Evolutionary conservation across 2,797 vertebrate genomes (phyloP).

Genomic region (Rhadinocentrus ornatus): DNA sequence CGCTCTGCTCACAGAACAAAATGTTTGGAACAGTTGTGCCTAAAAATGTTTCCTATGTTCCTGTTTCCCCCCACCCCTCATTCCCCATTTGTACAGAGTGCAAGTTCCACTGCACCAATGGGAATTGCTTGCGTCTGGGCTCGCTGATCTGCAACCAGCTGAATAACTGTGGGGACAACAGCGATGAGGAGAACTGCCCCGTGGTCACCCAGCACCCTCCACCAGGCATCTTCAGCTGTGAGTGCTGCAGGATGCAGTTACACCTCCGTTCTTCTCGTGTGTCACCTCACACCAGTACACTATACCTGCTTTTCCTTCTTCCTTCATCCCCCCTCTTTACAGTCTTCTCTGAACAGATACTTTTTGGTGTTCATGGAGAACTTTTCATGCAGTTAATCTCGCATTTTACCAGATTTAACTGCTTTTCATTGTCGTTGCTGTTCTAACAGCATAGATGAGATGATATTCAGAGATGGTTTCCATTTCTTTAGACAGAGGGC

Average conservation of each 20-base stretch:
- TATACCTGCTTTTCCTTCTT: background rate
- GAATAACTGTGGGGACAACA: constrained; percentile 98
- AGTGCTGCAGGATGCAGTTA: constrained; percentile 74
- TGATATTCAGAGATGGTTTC: background rate
- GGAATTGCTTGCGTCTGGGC: constrained; percentile 94
- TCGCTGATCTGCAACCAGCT: constrained; percentile 97
- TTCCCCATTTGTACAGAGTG: constrained; percentile 85
- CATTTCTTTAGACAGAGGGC: background rate
- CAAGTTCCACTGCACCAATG: constrained; percentile 98
- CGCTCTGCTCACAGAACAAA: background rate
- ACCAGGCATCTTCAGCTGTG: constrained; percentile 94
- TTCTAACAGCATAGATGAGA: background rate
- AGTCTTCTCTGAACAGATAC: background rate
- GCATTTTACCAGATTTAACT: background rate
- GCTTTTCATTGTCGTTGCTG: background rate
- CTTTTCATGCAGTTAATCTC: background rate
- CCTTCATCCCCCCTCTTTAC: background rate
- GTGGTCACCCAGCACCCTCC: constrained; percentile 95
- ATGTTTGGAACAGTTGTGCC: constrained; percentile 18
- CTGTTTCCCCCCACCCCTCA: background rate
- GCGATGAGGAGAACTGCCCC: constrained; percentile 96
- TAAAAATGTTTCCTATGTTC: constrained; percentile 23
- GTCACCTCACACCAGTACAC: background rate
- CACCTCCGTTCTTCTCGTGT: background rate
- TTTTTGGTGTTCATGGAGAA: background rate